These are phyloP conservation scores for Petrocephalus sullivani DNA, from an alignment of 2,797 vertebrate genomes.

Conservation along the genomic window DNA sequence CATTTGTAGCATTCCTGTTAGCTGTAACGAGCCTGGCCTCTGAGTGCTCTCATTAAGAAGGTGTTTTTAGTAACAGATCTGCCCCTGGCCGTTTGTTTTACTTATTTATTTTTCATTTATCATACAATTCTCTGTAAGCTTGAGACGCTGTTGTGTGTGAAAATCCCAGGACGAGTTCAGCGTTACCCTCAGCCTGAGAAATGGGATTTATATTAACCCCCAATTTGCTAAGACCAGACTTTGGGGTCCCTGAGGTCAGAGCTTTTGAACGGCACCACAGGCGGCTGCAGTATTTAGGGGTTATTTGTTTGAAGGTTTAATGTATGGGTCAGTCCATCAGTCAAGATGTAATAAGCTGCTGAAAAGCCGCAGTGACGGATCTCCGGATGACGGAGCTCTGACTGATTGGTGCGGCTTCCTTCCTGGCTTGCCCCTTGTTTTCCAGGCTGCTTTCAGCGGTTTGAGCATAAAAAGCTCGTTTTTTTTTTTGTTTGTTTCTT, in stretches of 20 bases:
- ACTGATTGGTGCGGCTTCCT: not conserved
- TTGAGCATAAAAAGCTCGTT: not conserved
- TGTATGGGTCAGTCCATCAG: conserved; percentile 14
- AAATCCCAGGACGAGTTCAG: not conserved
- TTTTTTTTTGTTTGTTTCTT: not conserved
- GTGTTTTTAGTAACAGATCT: not conserved
- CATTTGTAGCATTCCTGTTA: not conserved
- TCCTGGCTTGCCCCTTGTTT: not conserved
- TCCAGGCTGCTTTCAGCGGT: not conserved
- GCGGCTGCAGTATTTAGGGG: not conserved
- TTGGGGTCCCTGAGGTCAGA: not conserved
- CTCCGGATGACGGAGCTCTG: not conserved
- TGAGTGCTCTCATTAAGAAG: not conserved
- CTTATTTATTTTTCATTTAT: not conserved
- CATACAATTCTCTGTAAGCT: not conserved
- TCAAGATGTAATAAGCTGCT: not conserved
- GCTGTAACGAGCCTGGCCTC: not conserved
- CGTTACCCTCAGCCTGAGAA: not conserved
- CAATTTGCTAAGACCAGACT: not conserved
- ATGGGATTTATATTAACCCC: not conserved
- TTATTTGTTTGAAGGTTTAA: conserved; percentile 21
- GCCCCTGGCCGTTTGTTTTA: not conserved
- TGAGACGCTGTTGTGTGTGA: not conserved
- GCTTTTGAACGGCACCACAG: not conserved
- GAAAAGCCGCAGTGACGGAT: not conserved